These are phyloP conservation scores for Hirundo rustica DNA, from an alignment of 2,797 vertebrate species.

Conservation along the genomic window DNA sequence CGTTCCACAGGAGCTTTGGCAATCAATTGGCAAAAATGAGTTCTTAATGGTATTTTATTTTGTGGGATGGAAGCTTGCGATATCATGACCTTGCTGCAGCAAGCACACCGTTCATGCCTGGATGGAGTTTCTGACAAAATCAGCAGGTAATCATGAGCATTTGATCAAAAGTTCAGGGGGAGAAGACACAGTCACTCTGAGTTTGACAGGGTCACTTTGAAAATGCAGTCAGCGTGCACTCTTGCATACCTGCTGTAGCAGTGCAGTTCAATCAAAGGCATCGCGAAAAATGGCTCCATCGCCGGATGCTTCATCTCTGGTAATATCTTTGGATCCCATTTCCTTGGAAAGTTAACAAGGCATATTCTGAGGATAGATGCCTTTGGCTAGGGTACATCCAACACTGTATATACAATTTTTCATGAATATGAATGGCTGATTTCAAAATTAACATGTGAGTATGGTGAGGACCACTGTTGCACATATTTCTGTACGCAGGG, in stretches of 20 bases:
- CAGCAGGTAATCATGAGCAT: conserved; percentile 61
- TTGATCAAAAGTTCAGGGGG: conserved; percentile 64
- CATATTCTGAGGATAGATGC: conserved; percentile 35
- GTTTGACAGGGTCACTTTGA: conserved; percentile 66
- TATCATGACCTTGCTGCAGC: conserved; percentile 58
- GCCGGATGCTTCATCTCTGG: neutral
- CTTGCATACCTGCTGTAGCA: conserved; percentile 24
- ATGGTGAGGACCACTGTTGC: neutral
- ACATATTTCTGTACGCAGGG: neutral
- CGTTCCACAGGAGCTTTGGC: neutral
- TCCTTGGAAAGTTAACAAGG: conserved; percentile 47
- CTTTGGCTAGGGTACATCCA: neutral
- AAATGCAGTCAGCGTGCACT: conserved; percentile 39
- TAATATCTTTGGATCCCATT: conserved; percentile 28
- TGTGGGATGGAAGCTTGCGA: conserved; percentile 14
- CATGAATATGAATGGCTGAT: neutral
- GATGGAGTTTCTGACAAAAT: conserved; percentile 70
- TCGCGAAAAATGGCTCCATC: conserved; percentile 7
- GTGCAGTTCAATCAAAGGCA: conserved; percentile 12
- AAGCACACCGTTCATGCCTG: conserved; percentile 57
- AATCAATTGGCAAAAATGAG: conserved; percentile 47
- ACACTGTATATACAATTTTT: neutral
- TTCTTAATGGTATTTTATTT: conserved; percentile 24
- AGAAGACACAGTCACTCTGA: conserved; percentile 38
- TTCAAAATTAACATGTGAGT: neutral